phyloP scores from a whole-genome alignment of 2,797 vertebrate species.

The Sphenopsis melanotis region DNA sequence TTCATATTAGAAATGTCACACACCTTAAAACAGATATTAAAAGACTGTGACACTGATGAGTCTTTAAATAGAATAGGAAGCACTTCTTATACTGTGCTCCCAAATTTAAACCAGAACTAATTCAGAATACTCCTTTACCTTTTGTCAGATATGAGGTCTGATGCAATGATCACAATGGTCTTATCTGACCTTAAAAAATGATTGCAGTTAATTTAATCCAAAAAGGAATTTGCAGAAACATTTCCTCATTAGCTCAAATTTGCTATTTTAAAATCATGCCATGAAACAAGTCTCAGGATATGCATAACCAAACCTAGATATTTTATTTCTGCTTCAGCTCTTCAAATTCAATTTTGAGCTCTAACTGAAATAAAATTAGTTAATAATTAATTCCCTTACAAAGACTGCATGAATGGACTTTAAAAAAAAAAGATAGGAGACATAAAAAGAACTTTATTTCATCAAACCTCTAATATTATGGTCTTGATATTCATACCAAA shows the following conservation, averaged over 20 bases:
- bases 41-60: neutral
- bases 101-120: neutral
- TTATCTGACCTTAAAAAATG: neutral
- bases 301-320: neutral
- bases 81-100: neutral
- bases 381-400: neutral
- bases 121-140: neutral
- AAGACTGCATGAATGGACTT: neutral
- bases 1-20: neutral
- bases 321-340: neutral
- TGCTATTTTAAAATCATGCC: neutral
- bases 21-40: neutral
- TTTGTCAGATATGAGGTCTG: neutral
- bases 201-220: neutral
- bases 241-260: neutral
- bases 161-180: neutral
- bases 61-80: neutral
- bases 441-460: neutral
- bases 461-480: neutral
- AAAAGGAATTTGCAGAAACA: neutral
- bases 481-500: neutral
- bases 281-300: neutral
- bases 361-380: neutral
- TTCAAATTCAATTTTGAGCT: neutral
- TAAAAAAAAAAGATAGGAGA: neutral